Evolutionary conservation across 1,140 invertebrate genomes (phyloP), one percentile per base, ranked within the genome.

Genomic region (Nebria ingens): DNA sequence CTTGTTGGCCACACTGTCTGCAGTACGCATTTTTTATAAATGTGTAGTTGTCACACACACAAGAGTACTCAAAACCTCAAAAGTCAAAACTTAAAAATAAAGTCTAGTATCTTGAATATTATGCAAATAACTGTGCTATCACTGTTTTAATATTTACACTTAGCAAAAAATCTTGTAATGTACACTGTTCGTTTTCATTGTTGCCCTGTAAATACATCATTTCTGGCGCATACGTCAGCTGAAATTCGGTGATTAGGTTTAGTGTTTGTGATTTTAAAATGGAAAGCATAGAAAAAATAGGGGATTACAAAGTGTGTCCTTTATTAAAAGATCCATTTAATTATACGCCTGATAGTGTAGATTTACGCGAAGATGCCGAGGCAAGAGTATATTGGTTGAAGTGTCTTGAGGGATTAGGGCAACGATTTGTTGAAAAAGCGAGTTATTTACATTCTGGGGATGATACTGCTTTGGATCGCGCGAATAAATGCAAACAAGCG

Each of bases 341-440:
- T 64, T 97, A 97, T 72, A 80, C 82, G 68, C 90, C 93, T 15
- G 93, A 97, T 71, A 91, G 89, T 17, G 84, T 93, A 52, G 90
- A 97, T 74, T 76, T 97, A 12, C 83, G 86, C 50, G 76, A 83
- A 64, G 91, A 97, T 73, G 75, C 77, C 59, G 87, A 90, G 71
- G 93, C 93, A 17, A 80, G 92, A 62, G 81, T 87, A 59, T 97
- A 97, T 73, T 98, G 95, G 95, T 74, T 97, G 49, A 76, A 84
- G 53, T 95, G 92, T 68, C 91, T 97, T 67, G 84, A 92, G 67
- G 83, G 90, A 61, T 84, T 89, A 49, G 79, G 86, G 2, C 79
- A 91, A 68, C 84, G 91, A 62, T 84, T 89, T 49, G 78, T 87
- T 11, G 78, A 82, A 53, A 51, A 78, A 79, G 62, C 81, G 77